Conservation (phyloP, 2,888 invertebrate genomes). For the Rhagophthalmus giganteus region DNA sequence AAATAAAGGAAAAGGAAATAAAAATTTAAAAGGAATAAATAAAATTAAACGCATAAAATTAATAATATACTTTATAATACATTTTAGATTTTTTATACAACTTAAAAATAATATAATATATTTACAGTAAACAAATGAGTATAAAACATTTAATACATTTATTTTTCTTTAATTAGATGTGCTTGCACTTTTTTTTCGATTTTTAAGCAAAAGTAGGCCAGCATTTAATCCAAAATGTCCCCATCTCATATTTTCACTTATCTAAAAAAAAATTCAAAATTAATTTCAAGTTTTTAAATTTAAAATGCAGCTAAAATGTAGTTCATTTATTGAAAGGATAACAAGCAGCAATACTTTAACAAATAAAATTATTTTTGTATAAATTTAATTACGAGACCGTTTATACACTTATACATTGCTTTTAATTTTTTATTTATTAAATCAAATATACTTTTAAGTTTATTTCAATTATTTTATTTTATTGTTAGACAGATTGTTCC, state of each 20-base stretch:
- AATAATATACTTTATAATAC: background rate
- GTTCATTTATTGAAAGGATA: no score
- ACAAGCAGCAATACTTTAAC: no score
- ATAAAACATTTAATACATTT: constrained; percentile 1
- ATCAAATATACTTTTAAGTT: no score
- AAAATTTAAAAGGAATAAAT: background rate
- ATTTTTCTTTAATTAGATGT: constrained; percentile 9
- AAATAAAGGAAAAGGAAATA: background rate
- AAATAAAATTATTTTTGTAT: no score
- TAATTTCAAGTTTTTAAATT: background rate
- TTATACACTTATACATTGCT: no score
- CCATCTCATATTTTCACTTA: constrained; percentile 72
- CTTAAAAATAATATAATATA: background rate
- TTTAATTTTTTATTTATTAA: no score
- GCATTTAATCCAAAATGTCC: constrained; percentile 72
- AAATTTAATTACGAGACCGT: no score
- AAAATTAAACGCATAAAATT: background rate
- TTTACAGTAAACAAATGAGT: background rate
- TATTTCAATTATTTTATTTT: no score
- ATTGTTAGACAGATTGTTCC: no score
- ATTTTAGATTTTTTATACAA: constrained; percentile 5
- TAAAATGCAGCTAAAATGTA: no score
- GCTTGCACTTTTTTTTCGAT: constrained; percentile 10
- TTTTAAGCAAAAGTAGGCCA: constrained; percentile 63
- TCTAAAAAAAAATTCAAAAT: constrained; percentile 57